Evolutionary conservation across 1,140 invertebrate genomes (phyloP).

Genomic region (Solen grandis): DNA sequence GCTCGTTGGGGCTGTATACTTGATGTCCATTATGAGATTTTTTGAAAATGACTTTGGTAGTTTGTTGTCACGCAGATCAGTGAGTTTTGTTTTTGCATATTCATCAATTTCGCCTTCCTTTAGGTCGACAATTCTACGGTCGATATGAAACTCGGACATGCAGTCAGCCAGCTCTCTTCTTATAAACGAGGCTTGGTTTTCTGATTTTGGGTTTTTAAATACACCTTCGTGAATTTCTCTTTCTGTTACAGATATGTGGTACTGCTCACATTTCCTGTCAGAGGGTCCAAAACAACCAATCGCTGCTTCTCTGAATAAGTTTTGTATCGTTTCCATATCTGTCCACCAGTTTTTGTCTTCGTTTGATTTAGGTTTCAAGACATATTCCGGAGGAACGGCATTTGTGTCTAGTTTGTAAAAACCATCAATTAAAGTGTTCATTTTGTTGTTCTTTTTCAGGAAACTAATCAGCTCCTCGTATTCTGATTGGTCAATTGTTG

Average conservation of each 20-base stretch:
- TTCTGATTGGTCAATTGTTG: constrained; percentile 30
- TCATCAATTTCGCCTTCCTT: constrained; percentile 13
- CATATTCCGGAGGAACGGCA: constrained; percentile 34
- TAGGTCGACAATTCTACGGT: constrained; percentile 35
- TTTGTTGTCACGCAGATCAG: constrained; percentile 26
- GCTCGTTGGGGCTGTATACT: not conserved
- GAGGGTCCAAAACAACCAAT: constrained; percentile 9
- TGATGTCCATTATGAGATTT: not conserved
- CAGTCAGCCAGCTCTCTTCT: constrained; percentile 19
- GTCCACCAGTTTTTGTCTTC: constrained; percentile 32
- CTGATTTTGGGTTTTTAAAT: constrained; percentile 7
- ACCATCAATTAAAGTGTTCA: constrained; percentile 10
- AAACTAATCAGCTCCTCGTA: constrained; percentile 16
- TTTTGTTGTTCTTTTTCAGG: constrained; percentile 30
- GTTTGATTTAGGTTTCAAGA: constrained; percentile 24
- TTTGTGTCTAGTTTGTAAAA: constrained; percentile 37
- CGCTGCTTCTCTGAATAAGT: constrained; percentile 19
- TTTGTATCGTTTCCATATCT: constrained; percentile 22
- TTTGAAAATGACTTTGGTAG: not conserved
- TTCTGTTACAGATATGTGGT: constrained; percentile 46
- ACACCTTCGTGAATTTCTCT: constrained; percentile 47
- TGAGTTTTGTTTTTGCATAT: constrained; percentile 21
- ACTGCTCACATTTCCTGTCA: constrained; percentile 22
- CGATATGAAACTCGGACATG: constrained; percentile 30
- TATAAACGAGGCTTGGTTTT: constrained; percentile 18